Percentiles rank a stretch among this genome's conserved stretches.
Conservation (phyloP, 2,888 invertebrate genomes). For the Salpingus planirostris region DNA sequence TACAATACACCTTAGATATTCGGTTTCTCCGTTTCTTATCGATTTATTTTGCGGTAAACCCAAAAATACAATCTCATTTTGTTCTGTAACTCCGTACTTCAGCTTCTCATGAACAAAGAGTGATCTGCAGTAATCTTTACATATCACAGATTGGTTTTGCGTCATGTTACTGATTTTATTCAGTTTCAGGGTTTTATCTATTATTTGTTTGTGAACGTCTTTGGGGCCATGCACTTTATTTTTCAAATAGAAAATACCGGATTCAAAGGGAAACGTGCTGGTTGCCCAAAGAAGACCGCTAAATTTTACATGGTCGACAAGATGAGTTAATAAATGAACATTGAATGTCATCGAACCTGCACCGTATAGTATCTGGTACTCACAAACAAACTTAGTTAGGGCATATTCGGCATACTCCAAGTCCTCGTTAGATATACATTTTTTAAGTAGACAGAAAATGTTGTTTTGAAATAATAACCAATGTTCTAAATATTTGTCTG, state of each 20-base stretch:
- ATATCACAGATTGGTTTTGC: not conserved
- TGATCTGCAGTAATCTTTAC: not conserved
- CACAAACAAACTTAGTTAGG: not conserved
- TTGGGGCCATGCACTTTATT: not conserved
- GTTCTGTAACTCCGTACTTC: not conserved
- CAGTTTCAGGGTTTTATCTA: not conserved
- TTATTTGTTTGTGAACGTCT: not conserved
- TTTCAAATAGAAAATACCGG: not conserved
- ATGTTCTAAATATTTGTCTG: not conserved
- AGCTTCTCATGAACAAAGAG: not conserved
- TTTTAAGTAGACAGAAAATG: not conserved
- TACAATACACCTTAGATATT: not conserved
- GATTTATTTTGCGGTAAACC: not conserved
- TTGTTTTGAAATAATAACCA: not conserved
- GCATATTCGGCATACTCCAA: not conserved
- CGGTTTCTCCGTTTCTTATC: not conserved
- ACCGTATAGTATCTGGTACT: not conserved
- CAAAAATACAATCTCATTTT: not conserved
- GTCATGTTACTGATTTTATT: not conserved
- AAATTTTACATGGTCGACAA: not conserved
- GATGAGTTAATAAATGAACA: not conserved
- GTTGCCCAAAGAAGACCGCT: not conserved
- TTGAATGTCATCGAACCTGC: not conserved
- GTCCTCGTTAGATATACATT: not conserved
- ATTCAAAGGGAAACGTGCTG: not conserved